Base-by-base conservation (phyloP, 2,797 vertebrate genomes). In the Peromyscus eremicus region DNA sequence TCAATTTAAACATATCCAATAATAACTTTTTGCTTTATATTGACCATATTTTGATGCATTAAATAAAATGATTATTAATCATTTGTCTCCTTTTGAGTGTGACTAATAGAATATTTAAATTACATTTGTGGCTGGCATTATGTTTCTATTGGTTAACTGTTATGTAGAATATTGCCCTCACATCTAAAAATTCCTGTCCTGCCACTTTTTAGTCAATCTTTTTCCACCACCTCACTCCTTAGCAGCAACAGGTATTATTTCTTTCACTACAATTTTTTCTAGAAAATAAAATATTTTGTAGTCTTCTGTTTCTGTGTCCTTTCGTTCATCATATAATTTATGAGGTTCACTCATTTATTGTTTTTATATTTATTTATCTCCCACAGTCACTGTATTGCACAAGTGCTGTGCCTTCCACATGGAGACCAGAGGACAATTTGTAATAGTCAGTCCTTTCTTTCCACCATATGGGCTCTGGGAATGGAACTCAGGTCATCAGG, bases 71-170 rank as follows among this genome's bases (percentile, higher is more conserved):
- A 12, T 92, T 89, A 23, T 73, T 71, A 94, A 34, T 89, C 3
- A 55, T 27, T 32, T 40, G 5, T 55, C 71, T 81, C 17, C 89
- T 93, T 43, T 87, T 82, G 11, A 87, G 62, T 89, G 21, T 92
- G 16, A 4, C 21, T 92, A 92, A 64, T 40, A 76, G 75, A 80
- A 64, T 94, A 81, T 84, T 92, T 92, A 87, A 87, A 52, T 77
- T 77, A 3, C 2, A 5, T 73, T 2, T 13, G 1, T 64, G 57
- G 9, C n/a, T 76, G n/a, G 16, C 9, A 55, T 84, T 75, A 6
- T 37, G 68, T 55, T 87, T 95, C 73, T 92, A 3, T 79, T 94
- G 43, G 46, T 7, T 40, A 68, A 11, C 71, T n/a, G 10, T 84
- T 57, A 37, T 60, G 32, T 60, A 55, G 34, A 87, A 27, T 49